phyloP scores from a whole-genome alignment of 2,888 invertebrate species.

The Elegia similella region DNA sequence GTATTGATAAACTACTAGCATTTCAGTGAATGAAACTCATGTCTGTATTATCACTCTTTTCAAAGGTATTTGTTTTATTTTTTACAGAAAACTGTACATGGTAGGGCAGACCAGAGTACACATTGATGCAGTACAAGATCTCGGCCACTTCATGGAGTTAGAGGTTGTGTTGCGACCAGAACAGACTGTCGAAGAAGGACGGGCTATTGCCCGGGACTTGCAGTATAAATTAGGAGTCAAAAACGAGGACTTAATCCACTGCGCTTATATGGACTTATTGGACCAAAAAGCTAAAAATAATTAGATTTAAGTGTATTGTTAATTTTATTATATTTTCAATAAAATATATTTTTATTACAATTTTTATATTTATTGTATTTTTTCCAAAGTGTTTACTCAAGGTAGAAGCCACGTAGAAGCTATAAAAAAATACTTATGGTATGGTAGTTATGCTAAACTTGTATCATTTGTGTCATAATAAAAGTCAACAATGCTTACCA shows the following conservation, averaged over 20 bases:
- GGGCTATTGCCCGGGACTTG: constrained; percentile 85
- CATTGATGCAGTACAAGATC: constrained; percentile 89
- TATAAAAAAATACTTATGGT: too few species aligned
- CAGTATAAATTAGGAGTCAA: constrained; percentile 85
- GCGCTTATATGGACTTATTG: constrained; percentile 89
- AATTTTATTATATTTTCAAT: background rate
- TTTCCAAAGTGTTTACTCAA: too few species aligned
- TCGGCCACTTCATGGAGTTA: constrained; percentile 92
- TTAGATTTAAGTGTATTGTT: background rate
- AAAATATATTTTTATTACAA: background rate
- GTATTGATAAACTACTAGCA: too few species aligned
- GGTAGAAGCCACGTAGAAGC: too few species aligned
- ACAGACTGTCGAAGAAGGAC: constrained; percentile 85
- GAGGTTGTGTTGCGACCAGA: constrained; percentile 88
- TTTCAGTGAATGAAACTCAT: too few species aligned
- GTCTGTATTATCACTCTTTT: too few species aligned
- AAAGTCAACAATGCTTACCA: too few species aligned
- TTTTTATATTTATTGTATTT: background rate
- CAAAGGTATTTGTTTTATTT: constrained; percentile 8
- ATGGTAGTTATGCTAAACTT: too few species aligned
- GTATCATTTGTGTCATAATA: too few species aligned
- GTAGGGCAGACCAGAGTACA: constrained; percentile 93
- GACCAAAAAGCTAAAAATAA: constrained; percentile 34
- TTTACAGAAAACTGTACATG: constrained; percentile 86
- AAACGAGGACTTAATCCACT: constrained; percentile 84